Evolutionary conservation across 2,888 invertebrate genomes (phyloP), one percentile per base, ranked within the genome.

Genomic region (Allolobophora icterica): DNA sequence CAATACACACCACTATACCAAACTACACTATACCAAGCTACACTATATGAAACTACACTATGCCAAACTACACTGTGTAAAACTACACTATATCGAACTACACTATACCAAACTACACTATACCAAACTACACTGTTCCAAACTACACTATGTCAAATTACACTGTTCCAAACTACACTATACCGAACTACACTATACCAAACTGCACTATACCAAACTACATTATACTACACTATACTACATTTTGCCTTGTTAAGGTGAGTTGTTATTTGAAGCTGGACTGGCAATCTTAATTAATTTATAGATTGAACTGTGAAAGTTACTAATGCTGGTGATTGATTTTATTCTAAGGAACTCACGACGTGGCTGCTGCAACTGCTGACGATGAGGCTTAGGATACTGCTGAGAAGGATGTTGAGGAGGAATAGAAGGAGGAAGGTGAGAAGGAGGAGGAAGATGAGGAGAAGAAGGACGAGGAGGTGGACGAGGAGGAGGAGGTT

Each of bases 401-500:
- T 71, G 71, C n/a, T 71, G 71, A 71, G n/a, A 30, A 30, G 58
- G 58, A 58, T 24, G 5, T 1, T 2, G 71, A n/a, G n/a, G 71
- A n/a, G 15, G 71, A 71, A n/a, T 6, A 71, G 30, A 11, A 30
- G 58, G 30, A 58, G 58, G 30, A 33, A 2, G 33, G 34, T n/a
- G n/a, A n/a, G n/a, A n/a, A n/a, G n/a, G 87, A 5, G 30, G 87
- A 17, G 33, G 84, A 13, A 84, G 84, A 42, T 42, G 52, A 24
- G 84, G 84, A 84, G 84, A 30, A 84, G 84, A 30, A 84, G 84
- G 5, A 84, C 17, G 84, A 84, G 84, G 84, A 34, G 84, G 84
- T 34, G 13, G 84, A 84, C 15, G 84, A 84, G 84, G 34, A 84
- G 33, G 87, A 87, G 87, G 87, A 87, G 87, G 87, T 35, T 34